These are phyloP conservation scores for Melanerpes formicivorus DNA, from an alignment of 2,113 vertebrate species.

Conservation along the genomic window DNA sequence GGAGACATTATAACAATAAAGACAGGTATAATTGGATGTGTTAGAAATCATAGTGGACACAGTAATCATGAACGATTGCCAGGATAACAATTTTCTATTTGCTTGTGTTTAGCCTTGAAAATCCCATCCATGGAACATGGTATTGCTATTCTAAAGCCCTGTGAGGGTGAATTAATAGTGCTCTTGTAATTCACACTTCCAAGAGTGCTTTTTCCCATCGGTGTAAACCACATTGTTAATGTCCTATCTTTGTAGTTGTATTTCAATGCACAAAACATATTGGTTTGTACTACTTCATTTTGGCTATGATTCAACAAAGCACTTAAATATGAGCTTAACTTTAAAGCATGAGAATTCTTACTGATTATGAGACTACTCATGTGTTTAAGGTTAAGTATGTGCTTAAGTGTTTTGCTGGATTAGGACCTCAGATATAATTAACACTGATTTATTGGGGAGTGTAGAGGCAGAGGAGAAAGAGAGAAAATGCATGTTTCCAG, in stretches of 20 bases:
- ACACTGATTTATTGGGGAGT: slow-evolving; percentile 23
- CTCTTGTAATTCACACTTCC: slow-evolving; percentile 29
- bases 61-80: neutral
- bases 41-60: accelerated
- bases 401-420: slow-evolving; percentile 51
- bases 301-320: slow-evolving; percentile 54
- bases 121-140: neutral
- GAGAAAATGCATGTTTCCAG: neutral
- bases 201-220: slow-evolving; percentile 1
- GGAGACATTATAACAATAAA: neutral
- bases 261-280: slow-evolving; percentile 31
- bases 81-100: neutral
- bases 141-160: neutral
- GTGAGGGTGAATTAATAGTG: slow-evolving; percentile 14
- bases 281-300: slow-evolving; percentile 1
- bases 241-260: neutral
- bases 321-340: slow-evolving; percentile 58
- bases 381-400: slow-evolving; percentile 66
- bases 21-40: neutral
- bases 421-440: slow-evolving; percentile 37
- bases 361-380: slow-evolving; percentile 43
- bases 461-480: neutral
- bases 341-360: slow-evolving; percentile 15
- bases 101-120: slow-evolving; percentile 30
- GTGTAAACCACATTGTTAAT: neutral